Evolutionary conservation across 2,888 invertebrate species (phyloP).

Genomic region (Coecobrya sp.): DNA sequence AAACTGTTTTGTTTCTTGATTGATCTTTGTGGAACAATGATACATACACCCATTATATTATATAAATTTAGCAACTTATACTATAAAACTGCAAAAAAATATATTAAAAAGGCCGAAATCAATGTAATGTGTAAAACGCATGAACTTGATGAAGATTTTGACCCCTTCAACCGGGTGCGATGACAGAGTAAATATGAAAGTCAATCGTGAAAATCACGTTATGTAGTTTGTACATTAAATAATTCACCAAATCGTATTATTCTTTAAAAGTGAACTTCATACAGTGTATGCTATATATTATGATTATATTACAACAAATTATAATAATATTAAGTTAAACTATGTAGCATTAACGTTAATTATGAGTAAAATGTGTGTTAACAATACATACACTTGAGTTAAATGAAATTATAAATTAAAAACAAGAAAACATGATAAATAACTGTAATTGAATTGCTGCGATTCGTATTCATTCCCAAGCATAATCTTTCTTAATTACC

Average conservation of each 20-base stretch:
- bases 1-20: background rate
- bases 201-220: background rate
- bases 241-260: constrained; percentile 15
- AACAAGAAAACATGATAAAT: background rate
- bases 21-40: constrained; percentile 27
- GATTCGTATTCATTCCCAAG: background rate
- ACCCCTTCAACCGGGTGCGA: too few species aligned
- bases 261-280: constrained; percentile 4
- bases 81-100: background rate
- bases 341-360: background rate
- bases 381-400: constrained; percentile 18
- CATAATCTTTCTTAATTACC: background rate
- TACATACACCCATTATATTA: background rate
- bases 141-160: background rate
- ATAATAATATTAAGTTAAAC: background rate
- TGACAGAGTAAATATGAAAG: constrained; percentile 8
- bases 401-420: constrained; percentile 37
- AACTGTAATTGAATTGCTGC: background rate
- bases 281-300: constrained; percentile 33
- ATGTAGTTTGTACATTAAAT: background rate
- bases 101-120: background rate
- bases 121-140: too few species aligned
- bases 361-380: background rate
- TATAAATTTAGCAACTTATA: background rate
- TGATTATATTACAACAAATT: background rate